Evolutionary conservation across 2,888 invertebrate species (phyloP), one percentile per base, ranked within the genome.

Genomic region (Zele albiditarsus): DNA sequence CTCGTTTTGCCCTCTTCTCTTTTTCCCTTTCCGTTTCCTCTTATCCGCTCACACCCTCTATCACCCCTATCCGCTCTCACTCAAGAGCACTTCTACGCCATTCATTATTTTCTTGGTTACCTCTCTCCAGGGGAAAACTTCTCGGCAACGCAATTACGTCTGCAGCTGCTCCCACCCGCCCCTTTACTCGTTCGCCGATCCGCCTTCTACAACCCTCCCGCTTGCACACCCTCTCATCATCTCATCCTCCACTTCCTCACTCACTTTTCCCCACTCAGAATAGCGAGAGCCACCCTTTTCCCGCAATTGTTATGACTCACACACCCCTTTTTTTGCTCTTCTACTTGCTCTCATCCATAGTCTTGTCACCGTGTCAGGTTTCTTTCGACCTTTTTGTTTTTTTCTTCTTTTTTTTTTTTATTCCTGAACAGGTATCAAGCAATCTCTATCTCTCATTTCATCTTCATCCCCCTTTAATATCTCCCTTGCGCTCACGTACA

Each of bases 101-200:
- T 88, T 88, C 88, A 88, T 88, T 88, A 89, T 87, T 89, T 88
- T 87, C 87, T 86, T 87, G 87, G 87, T 86, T 87, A 87, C 86
- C 87, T 85, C 85, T 83, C 82, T 82, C 82, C 85, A 82, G 78
- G 85, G 83, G 83, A 87, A 88, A 88, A 88, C 86, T 88, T 88
- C 86, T 86, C 84, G 84, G 88, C 86, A 89, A 88, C 88, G 88
- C 87, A 89, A 88, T 88, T 89, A 89, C 85, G 84, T 82, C 82
- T 82, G 82, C 86, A 83, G 83, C 83, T 81, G 82, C 80, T 78
- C 80, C 49, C 71, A 76, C 73, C 76, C 80, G 71, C 65, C 75
- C 58, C 73, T 73, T 69, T 75, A n/a, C 58, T 63, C 74, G 76
- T 73, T 65, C 76, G 71, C 78, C 74, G 75, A 77, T 81, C 71